These are phyloP conservation scores for Drosophila paramelanica DNA, from an alignment of 2,888 invertebrate species.

Conservation along the genomic window DNA sequence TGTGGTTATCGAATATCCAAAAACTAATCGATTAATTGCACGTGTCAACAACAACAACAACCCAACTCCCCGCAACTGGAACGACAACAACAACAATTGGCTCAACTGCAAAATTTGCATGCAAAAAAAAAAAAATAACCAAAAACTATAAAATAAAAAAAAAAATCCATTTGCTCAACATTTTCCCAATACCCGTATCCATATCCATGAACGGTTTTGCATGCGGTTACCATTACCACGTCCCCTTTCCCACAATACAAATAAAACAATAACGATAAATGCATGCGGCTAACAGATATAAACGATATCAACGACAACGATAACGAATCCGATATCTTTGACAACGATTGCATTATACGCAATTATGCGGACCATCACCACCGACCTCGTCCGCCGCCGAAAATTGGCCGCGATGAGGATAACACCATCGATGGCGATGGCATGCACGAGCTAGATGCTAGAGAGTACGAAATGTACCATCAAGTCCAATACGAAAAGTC, in stretches of 20 bases:
- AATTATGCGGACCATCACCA: conserved; percentile 57
- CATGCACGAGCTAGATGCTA: conserved; percentile 54
- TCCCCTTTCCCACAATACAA: neutral
- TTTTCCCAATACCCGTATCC: neutral
- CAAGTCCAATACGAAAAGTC: conserved; percentile 65
- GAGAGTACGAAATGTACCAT: conserved; percentile 61
- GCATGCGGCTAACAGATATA: conserved; percentile 37
- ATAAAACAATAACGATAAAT: conserved; percentile 30
- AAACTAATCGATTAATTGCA: conserved; percentile 77
- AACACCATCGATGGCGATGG: conserved; percentile 7
- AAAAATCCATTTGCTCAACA: conserved; percentile 4
- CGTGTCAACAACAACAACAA: conserved; percentile 53
- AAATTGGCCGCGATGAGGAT: conserved; percentile 11
- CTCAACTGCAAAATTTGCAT: conserved; percentile 58
- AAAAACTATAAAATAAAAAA: neutral
- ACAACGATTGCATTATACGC: conserved; percentile 71
- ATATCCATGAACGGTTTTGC: conserved; percentile 52
- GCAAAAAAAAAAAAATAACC: conserved; percentile 22
- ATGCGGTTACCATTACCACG: conserved; percentile 37
- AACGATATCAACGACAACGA: conserved; percentile 24
- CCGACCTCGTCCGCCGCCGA: conserved; percentile 23
- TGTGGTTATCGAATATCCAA: conserved; percentile 74
- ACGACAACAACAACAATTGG: conserved; percentile 53
- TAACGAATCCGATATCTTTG: conserved; percentile 56
- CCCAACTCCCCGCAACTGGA: conserved; percentile 37